Base-by-base conservation (phyloP, 2,113 vertebrate genomes). In the human region DNA sequence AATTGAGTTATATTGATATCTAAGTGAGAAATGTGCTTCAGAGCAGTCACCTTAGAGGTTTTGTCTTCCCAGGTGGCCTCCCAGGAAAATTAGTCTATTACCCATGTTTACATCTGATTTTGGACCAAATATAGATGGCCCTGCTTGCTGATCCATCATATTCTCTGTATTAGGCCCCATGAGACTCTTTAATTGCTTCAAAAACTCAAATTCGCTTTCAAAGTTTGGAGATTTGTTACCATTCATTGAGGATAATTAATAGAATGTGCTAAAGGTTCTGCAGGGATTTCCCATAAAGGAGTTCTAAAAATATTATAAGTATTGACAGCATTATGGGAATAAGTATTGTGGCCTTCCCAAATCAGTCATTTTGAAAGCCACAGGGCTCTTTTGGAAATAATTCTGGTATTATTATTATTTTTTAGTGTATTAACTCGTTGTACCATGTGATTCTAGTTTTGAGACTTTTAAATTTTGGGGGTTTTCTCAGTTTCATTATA, bases 401-500 rank as follows among this genome's bases (percentile, higher is more conserved):
- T 85, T 96, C 30, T 78, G 14, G 0, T 90, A n/a, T 72, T 80
- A n/a, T 80, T 73, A 38, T 72, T 68, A 35, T 55, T 55, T 73
- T 73, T 8, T 76, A 92, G 32, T 90, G 32, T 64, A 64, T 84
- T 97, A 90, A 43, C 61, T 57, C 22, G 55, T 50, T 95, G 38
- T 72, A 70, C 14, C 86, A 12, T 75, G 35, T 70, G 52, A 72
- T 30, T 43, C 48, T 84, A 80, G 55, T 70, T 94, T 95, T 82
- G 92, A 82, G 52, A 73, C 12, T 75, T 96, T 93, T 50, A 93
- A 55, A 80, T 78, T 95, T 81, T 95, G 80, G 61, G 43, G 86
- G 22, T 70, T 82, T 92, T 85, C 40, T 95, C 38, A 73, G 0
- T 83, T n/a, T 95, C 40, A 3, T 87, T 83, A 0, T 68, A 89